These are phyloP conservation scores for Drosophila borealis DNA, from an alignment of 2,888 invertebrate species.

Conservation along the genomic window DNA sequence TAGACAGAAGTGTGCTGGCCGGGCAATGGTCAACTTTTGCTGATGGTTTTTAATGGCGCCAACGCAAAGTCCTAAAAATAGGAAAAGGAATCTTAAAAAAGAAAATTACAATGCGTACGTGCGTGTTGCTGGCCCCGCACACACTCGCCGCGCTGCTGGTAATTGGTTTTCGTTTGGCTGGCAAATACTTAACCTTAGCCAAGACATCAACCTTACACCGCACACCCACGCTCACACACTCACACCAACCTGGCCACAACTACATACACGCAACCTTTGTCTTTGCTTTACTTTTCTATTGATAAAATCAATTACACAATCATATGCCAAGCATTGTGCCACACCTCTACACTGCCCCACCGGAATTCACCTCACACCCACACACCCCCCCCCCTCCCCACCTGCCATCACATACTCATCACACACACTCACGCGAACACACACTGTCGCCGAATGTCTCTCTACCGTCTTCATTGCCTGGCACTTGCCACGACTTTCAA, in stretches of 20 bases:
- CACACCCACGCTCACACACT: background rate
- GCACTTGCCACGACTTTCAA: conserved; percentile 73
- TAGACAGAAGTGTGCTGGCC: conserved; percentile 20
- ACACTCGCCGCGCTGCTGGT: conserved; percentile 14
- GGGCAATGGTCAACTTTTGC: conserved; percentile 40
- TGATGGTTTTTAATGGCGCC: conserved; percentile 54
- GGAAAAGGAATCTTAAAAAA: conserved; percentile 17
- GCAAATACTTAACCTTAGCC: conserved; percentile 50
- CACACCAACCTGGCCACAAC: background rate
- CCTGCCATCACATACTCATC: background rate
- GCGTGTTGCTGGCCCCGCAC: conserved; percentile 45
- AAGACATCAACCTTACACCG: conserved; percentile 33
- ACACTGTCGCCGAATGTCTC: conserved; percentile 9
- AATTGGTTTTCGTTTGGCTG: conserved; percentile 60
- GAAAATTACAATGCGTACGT: conserved; percentile 64
- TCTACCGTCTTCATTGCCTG: conserved; percentile 39
- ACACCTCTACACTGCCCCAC: conserved; percentile 31
- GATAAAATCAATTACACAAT: conserved; percentile 80
- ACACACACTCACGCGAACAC: background rate
- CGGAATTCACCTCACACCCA: background rate
- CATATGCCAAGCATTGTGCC: conserved; percentile 69
- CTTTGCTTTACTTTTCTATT: conserved; percentile 51
- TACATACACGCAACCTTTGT: conserved; percentile 15
- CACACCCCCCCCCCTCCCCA: background rate
- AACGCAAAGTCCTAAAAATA: conserved; percentile 28